Evolutionary conservation across 2,797 vertebrate species (phyloP), one percentile per base, ranked within the genome.

Genomic region (Chloroceryle inda): DNA sequence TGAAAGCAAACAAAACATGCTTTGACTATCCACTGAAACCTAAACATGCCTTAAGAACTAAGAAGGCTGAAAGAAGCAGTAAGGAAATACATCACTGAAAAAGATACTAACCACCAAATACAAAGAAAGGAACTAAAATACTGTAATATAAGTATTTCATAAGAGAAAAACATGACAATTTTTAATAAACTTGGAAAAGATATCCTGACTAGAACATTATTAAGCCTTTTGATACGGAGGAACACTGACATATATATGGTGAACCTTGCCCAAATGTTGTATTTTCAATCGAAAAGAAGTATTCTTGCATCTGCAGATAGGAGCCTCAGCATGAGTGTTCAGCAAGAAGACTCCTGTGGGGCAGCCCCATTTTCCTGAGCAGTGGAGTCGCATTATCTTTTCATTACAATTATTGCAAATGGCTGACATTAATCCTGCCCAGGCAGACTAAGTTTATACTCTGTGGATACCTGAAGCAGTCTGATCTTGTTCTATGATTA

Each of bases 191-290:
- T 59, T 78, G 33, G 38, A 67, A 58, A 50, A 91, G 85, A 38
- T 23, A 86, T 22, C 21, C 55, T 50, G 35, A 64, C 52, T 61
- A 27, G 11, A 26, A 45, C 64, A 49, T 64, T 78, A 66, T 49
- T 55, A 63, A n/a, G 16, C 18, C 17, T 82, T 73, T 27, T 19
- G 53, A 35, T 47, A 56, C 0, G 2, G 20, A 76, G 59, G 10
- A 77, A 67, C 15, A 29, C 0, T 15, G 21, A 5, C 11, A 52
- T 16, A 12, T 6, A 23, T 18, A 42, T 0, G 0, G 56, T 38
- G 53, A 71, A 40, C 58, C 37, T 76, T 66, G 63, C 16, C 29
- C 42, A 62, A 56, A 61, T 7, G 13, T 22, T 38, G 52, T 38
- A 44, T 20, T 26, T 21, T 50, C 62, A 45, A 5, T 13, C 35